Evolutionary conservation across 2,797 vertebrate genomes (phyloP), one percentile per base, ranked within the genome.

Genomic region (Hydrophis major): DNA sequence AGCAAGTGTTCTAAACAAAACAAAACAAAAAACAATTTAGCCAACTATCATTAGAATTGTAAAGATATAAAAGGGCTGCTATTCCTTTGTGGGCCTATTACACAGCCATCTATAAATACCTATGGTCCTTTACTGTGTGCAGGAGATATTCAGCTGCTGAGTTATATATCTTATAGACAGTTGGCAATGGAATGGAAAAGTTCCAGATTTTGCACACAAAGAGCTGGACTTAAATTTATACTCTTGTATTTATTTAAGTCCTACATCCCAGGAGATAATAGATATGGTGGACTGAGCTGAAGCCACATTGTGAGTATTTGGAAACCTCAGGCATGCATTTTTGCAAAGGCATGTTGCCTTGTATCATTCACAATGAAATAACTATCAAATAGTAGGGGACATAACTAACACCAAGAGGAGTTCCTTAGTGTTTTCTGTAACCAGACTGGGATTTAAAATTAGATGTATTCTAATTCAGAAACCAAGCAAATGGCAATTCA

Each of bases 371-470:
- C 3, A 4, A 27, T 47, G 90, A 16, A 10, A 59, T 86, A 66
- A 50, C 4, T 91, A 13, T 42, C 87, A 91, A 96, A 90, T 88
- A 50, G 10, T 87, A 25, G 57, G 90, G 90, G 37, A 83, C 78
- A 0, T 2, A 87, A 10, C 92, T 60, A 89, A 61, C 42, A 42
- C 6, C 66, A 89, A 69, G 63, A 60, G 86, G 20, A 53, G 61
- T 90, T 93, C 90, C 83, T 42, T n/a, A 86, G n/a, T n/a, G 2
- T 56, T 66, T 93, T 88, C 89, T 94, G 57, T 86, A 90, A 66
- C 61, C 55, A 86, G 18, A 66, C 90, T 89, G 78, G 88, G 13
- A 57, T 87, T 93, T 90, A 22, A 53, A 60, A 88, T 32, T 90
- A 78, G 93, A 60, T 18, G 53, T 61, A 32, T 88, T 88, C 53